Base-by-base conservation (phyloP, 2,888 invertebrate species). In the Chymomyza procnemis region DNA sequence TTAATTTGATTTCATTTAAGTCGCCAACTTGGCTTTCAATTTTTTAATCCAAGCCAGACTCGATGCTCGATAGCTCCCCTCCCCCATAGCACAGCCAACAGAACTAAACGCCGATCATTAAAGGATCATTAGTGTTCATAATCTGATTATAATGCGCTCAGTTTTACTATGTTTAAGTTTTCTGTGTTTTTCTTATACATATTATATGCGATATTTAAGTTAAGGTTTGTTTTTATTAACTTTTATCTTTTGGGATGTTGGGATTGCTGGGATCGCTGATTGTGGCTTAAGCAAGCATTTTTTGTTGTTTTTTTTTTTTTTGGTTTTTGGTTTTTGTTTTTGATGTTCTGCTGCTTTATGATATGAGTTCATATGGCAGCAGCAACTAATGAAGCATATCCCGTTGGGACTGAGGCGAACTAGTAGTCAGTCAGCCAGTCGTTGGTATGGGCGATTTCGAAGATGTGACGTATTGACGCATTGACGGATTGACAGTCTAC, bases 71-170 rank as follows among this genome's bases (percentile, higher is more conserved):
- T 41, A n/a, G 34, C 34, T 41, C 26, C 26, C 26, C 4, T 61
- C 55, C 56, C 60, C 54, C 46, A 67, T 16, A 18, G 14, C 16
- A 19, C 50, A 46, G 61, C 72, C 46, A 34, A 55, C 68, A 64
- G 73, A 84, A 70, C 83, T 90, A 90, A 90, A 89, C 90, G 90
- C 76, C 85, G 87, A 87, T 90, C 89, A 90, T 90, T 90, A 90
- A 89, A 90, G 89, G 89, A 88, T 88, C 90, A 88, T 90, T 90
- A 89, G 88, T 85, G 84, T 70, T 83, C 89, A 89, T 90, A 90
- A 90, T 90, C 90, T 89, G 90, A 90, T 90, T 90, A 90, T 90
- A 90, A 90, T 90, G 89, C 88, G 79, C 82, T 79, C 83, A 76
- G 78, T 82, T 78, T 85, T 71, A 69, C 69, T 82, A 72, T 79